Percentiles rank a stretch among this genome's conserved stretches.
These are phyloP conservation scores for Parazoanthus atlanticus DNA, from an alignment of 92 coral and sea anemone genomes.

Conservation along the genomic window DNA sequence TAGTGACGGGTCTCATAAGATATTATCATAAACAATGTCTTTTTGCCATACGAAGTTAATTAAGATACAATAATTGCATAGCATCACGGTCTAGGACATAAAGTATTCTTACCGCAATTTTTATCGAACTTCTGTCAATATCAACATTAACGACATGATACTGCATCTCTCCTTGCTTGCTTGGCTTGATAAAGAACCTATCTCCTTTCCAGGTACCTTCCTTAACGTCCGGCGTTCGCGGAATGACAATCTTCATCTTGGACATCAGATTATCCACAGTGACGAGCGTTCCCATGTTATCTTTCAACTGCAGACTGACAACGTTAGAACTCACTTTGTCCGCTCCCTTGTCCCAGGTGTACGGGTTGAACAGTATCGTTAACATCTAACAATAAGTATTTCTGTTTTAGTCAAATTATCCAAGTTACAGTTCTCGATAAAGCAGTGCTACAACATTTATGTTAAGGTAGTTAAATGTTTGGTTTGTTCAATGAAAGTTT, in stretches of 20 bases:
- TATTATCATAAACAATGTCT: too few species aligned
- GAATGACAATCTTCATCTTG: not conserved
- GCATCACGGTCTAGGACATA: too few species aligned
- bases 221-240: not conserved
- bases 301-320: conserved; percentile 3
- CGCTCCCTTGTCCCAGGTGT: conserved; percentile 13
- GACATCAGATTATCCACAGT: not conserved
- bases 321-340: conserved; percentile 14
- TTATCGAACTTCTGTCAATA: conserved; percentile 4
- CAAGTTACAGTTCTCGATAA: too few species aligned
- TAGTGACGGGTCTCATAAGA: too few species aligned
- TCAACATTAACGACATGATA: conserved; percentile 9
- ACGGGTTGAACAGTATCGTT: conserved; percentile 13
- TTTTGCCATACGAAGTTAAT: too few species aligned
- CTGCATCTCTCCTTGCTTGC: conserved; percentile 24
- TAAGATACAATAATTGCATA: too few species aligned
- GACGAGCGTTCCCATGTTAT: not conserved
- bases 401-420: too few species aligned
- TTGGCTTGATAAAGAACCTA: conserved; percentile 23
- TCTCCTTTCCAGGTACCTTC: not conserved
- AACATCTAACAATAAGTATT: not conserved
- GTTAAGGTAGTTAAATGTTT: too few species aligned
- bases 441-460: too few species aligned
- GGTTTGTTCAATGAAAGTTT: too few species aligned
- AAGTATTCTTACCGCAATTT: conserved; percentile 3